Base-by-base conservation (phyloP, 2,113 vertebrate species). In the Narcine bancroftii region DNA sequence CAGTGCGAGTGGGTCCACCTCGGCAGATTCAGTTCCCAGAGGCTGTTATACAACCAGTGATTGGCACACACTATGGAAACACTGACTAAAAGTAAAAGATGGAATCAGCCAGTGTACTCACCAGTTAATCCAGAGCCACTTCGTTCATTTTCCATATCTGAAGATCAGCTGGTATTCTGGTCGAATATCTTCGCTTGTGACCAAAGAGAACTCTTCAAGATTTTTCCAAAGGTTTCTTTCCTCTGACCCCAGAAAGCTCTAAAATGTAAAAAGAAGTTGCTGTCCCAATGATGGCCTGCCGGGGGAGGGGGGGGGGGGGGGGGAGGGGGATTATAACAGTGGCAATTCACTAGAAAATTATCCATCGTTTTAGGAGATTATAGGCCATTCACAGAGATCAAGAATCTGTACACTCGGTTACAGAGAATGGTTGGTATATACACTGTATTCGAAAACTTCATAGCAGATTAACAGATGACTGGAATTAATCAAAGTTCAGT, bases 51-150 rank as follows among this genome's bases (percentile, higher is more conserved):
- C 76, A 79, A 42, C 76, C 76, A 26, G 76, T 79, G 76, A 47
- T 45, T 63, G 56, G 89, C 89, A 45, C 60, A 11, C 65, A 66
- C 63, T 91, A 69, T 91, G 17, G 39, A 91, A 66, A 71, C 39
- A 71, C 89, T 91, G 89, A 91, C 89, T 91, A 91, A 91, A 69
- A 17, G 42, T 91, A 91, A 91, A 91, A 91, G 89, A 69, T 69
- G 65, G 65, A 91, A 91, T 91, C 89, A 45, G 89, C 71, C 42
- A 91, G 26, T 65, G 21, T 91, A 91, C 89, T 91, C 89, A 91
- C 89, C 89, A 91, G 39, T 24, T 1, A 47, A 29, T 71, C 81
- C 45, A 65, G 39, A 69, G 89, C 60, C 89, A 91, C 42, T 91
- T 45, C 47, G 71, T 91, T 91, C 65, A 91, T 47, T 91, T 69